These are phyloP conservation scores for Sminthurides aquaticus DNA, from an alignment of 2,888 invertebrate species.

Conservation along the genomic window DNA sequence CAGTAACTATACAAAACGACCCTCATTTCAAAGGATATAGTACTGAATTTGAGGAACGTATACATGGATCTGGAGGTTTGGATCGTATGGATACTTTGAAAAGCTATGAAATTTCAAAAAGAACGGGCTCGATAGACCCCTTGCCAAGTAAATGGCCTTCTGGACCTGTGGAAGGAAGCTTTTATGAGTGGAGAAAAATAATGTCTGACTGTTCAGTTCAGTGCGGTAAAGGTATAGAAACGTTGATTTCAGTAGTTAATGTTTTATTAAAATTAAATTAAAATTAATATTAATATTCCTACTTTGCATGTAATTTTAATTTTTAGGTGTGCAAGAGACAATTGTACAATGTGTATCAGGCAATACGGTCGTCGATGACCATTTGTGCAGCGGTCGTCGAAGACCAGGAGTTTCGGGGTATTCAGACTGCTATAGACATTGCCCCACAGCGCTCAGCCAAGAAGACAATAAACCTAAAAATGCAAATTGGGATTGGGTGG, in stretches of 20 bases:
- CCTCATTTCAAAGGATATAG: background rate
- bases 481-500: constrained; percentile 39
- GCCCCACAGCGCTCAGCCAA: constrained; percentile 10
- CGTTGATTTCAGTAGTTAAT: background rate
- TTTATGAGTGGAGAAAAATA: constrained; percentile 42
- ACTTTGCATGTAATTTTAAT: constrained; percentile 4
- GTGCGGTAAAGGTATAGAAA: constrained; percentile 40
- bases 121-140: background rate
- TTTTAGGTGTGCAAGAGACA: constrained; percentile 37
- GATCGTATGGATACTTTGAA: background rate
- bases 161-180: constrained; percentile 39
- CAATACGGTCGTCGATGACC: constrained; percentile 35
- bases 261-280: constrained; percentile 1
- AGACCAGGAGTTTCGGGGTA: constrained; percentile 40
- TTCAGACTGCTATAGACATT: constrained; percentile 29
- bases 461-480: constrained; percentile 15
- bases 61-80: too few species aligned
- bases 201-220: constrained; percentile 40
- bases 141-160: constrained; percentile 1
- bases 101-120: background rate
- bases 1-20: constrained; percentile 17
- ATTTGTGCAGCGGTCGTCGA: constrained; percentile 30
- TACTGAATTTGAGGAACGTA: too few species aligned
- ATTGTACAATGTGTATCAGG: constrained; percentile 41
- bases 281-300: background rate